phyloP scores from a whole-genome alignment of 2,797 vertebrate genomes.

The Vultur gryphus region DNA sequence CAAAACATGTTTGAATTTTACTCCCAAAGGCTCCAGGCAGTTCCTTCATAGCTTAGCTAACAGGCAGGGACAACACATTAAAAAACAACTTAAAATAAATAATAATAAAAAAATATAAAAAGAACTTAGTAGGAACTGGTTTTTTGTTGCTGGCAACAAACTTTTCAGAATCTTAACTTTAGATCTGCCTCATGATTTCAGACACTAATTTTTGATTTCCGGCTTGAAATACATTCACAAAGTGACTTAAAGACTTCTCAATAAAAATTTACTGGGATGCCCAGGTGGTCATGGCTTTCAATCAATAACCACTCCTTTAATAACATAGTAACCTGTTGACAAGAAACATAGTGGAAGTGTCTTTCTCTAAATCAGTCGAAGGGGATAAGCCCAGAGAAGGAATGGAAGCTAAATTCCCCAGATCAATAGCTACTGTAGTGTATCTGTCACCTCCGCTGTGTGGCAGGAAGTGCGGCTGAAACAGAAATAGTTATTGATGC shows the following conservation, averaged over 20 bases:
- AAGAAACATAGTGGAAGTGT: background rate
- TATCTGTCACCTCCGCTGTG: background rate
- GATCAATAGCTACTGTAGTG: background rate
- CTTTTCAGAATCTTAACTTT: background rate
- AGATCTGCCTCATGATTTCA: background rate
- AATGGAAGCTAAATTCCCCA: background rate
- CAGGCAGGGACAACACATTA: background rate
- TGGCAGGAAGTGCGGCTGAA: background rate
- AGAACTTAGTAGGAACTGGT: background rate
- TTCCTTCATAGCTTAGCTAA: background rate
- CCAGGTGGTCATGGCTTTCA: background rate
- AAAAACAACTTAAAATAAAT: background rate
- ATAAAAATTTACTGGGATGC: background rate
- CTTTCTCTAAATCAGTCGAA: slow-evolving; percentile 9
- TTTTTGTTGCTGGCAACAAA: background rate
- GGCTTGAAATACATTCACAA: background rate
- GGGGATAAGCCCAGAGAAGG: background rate
- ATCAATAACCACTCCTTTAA: background rate
- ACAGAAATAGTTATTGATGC: background rate
- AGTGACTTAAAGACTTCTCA: background rate
- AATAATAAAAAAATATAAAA: background rate
- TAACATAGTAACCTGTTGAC: background rate
- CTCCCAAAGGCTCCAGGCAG: slow-evolving; percentile 27
- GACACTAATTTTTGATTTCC: background rate
- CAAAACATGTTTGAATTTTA: slow-evolving; percentile 41